These are phyloP conservation scores for Salvelinus namaycush DNA, from an alignment of 2,113 vertebrate genomes.

Conservation along the genomic window DNA sequence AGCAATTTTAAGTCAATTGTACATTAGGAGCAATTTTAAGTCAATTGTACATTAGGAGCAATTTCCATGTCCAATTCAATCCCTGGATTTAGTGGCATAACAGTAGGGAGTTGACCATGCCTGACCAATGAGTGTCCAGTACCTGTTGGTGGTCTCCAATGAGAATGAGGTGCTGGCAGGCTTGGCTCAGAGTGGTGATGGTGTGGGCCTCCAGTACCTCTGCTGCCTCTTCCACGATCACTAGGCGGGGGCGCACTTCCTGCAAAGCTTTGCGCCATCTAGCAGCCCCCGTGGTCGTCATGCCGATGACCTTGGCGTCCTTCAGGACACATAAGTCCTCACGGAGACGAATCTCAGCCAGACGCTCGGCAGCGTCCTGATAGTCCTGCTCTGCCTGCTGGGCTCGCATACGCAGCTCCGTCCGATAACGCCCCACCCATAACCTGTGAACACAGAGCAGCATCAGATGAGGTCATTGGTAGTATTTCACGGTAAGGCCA, in stretches of 20 bases:
- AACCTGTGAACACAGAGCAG: constrained; percentile 64
- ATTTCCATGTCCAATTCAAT: constrained; percentile 23
- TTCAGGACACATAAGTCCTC: constrained; percentile 80
- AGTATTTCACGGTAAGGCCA: not conserved
- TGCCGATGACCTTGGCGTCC: constrained; percentile 84
- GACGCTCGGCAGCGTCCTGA: constrained; percentile 77
- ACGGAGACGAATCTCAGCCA: constrained; percentile 80
- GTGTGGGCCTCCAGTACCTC: constrained; percentile 94
- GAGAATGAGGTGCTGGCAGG: constrained; percentile 93
- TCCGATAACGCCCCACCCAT: constrained; percentile 83
- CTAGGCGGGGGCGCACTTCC: constrained; percentile 78
- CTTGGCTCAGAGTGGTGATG: constrained; percentile 85
- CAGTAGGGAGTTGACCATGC: too few species aligned
- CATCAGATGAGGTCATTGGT: not conserved
- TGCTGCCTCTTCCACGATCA: constrained; percentile 94
- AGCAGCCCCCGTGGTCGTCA: constrained; percentile 97
- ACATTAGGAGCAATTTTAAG: constrained; percentile 23
- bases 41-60: not conserved
- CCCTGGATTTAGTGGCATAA: too few species aligned
- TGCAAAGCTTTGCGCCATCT: constrained; percentile 85
- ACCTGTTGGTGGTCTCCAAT: constrained; percentile 98
- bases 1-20: not conserved
- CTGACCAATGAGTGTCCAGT: not conserved
- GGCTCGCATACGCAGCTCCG: constrained; percentile 65
- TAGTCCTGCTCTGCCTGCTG: constrained; percentile 72